phyloP scores from a whole-genome alignment of 2,113 vertebrate species.

The Myocastor coypus region DNA sequence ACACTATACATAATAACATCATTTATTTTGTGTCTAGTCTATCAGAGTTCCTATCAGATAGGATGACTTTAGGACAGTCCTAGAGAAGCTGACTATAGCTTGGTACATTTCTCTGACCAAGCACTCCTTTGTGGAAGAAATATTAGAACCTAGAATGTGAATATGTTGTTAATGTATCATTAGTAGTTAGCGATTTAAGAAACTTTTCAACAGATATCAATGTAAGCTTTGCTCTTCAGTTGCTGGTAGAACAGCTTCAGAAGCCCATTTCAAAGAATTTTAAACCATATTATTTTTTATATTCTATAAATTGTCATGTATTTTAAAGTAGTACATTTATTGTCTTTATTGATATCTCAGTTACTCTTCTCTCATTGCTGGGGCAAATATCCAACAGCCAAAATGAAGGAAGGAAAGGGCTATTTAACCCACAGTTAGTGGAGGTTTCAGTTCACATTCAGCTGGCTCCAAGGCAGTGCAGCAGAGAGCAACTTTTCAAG shows the following conservation, averaged over 20 bases:
- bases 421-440: no score
- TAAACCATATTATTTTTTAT: not conserved
- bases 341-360: not conserved
- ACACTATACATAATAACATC: not conserved
- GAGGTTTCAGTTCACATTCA: no score
- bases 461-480: no score
- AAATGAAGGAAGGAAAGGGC: no score
- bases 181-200: not conserved
- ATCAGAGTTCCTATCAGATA: not conserved
- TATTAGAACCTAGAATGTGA: not conserved
- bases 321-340: not conserved
- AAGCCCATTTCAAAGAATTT: conserved; percentile 16
- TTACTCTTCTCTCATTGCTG: no score
- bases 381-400: no score
- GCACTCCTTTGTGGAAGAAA: not conserved
- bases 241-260: conserved; percentile 69
- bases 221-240: conserved; percentile 66
- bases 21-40: not conserved
- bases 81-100: not conserved
- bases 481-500: no score
- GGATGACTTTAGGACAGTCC: not conserved
- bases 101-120: not conserved
- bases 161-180: not conserved
- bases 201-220: not conserved
- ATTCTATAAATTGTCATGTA: conserved; percentile 48